Conservation (phyloP, 1,140 invertebrate genomes). For the Scylla paramamosain region DNA sequence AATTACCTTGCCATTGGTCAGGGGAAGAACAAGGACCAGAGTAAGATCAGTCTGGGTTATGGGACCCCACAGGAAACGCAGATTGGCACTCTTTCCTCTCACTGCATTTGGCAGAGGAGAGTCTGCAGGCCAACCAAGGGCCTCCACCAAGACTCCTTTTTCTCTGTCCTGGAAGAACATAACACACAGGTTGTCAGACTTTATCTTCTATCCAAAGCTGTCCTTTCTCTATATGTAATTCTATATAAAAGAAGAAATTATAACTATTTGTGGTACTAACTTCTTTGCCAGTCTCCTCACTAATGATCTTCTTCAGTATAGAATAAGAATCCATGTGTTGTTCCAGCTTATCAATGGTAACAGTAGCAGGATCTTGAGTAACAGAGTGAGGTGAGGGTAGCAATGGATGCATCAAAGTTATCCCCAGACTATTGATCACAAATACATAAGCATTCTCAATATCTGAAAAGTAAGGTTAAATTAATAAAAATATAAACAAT, state of each 20-base stretch:
- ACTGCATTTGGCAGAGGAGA: not conserved
- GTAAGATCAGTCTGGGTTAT: conserved; percentile 17
- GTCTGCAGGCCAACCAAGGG: not conserved
- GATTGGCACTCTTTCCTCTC: too few species aligned
- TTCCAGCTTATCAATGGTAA: conserved; percentile 41
- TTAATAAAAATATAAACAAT: too few species aligned
- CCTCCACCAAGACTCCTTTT: not conserved
- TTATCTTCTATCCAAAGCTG: not conserved
- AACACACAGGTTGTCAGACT: not conserved
- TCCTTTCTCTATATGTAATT: too few species aligned
- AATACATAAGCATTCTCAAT: conserved; percentile 42
- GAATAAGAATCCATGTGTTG: not conserved
- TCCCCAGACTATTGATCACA: conserved; percentile 31
- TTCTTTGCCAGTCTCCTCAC: not conserved
- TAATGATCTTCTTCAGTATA: not conserved
- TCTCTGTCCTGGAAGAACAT: not conserved
- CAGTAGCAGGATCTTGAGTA: not conserved
- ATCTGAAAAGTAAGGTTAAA: not conserved
- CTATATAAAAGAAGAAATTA: too few species aligned
- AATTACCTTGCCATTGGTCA: not conserved
- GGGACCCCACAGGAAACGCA: conserved; percentile 25
- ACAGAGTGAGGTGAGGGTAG: conserved; percentile 32
- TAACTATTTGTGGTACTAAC: not conserved
- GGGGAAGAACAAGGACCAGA: conserved; percentile 1
- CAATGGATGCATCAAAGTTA: conserved; percentile 36